Percentiles rank a stretch among this genome's conserved stretches.
phyloP scores from a whole-genome alignment of 1,140 invertebrate species.

The Tetranychus cinnabarinus region DNA sequence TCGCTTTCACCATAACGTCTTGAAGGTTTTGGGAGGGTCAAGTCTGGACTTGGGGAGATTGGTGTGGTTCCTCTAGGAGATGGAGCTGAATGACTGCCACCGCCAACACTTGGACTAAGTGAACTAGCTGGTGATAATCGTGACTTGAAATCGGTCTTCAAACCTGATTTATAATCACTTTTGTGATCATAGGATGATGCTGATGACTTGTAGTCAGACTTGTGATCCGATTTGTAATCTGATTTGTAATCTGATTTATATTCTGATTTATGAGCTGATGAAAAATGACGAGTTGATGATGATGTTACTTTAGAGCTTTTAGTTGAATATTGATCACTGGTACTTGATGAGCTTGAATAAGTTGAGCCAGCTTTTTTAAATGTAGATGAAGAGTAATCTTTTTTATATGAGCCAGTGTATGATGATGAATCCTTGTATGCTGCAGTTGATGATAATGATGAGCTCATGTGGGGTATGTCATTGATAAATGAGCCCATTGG shows the following conservation, averaged over 20 bases:
- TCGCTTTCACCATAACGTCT: background rate
- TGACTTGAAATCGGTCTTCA: background rate
- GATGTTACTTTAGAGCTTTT: background rate
- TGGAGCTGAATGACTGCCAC: background rate
- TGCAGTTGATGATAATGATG: too few species aligned
- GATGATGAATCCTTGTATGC: too few species aligned
- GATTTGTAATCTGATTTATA: too few species aligned
- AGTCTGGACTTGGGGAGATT: background rate
- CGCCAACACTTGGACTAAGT: too few species aligned
- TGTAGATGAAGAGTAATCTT: background rate
- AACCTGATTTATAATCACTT: background rate
- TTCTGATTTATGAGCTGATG: too few species aligned
- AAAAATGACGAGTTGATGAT: too few species aligned
- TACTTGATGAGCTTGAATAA: background rate
- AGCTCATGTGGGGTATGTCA: background rate
- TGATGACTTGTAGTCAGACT: too few species aligned
- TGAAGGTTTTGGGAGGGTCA: background rate
- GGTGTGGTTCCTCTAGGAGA: background rate
- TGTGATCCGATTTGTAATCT: too few species aligned
- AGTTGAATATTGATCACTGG: background rate
- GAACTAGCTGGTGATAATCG: background rate
- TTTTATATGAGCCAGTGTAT: background rate
- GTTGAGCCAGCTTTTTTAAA: too few species aligned
- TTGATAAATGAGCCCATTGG: background rate
- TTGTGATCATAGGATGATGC: too few species aligned